Evolutionary conservation across 2,888 invertebrate species (phyloP), one percentile per base, ranked within the genome.

Genomic region (Lasiommata megera): DNA sequence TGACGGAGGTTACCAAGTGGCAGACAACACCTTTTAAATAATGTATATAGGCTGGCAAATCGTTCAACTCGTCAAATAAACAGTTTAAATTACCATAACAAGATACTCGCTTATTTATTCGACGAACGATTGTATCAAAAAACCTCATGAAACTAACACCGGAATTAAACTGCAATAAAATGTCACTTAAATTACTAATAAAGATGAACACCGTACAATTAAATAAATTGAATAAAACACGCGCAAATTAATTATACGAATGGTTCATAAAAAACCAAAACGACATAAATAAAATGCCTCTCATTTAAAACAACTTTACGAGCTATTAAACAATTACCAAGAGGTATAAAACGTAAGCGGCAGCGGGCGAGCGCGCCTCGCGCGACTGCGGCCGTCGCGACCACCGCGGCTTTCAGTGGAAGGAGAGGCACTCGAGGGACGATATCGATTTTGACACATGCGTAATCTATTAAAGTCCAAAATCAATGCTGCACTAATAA

Each of bases 291-390:
- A 51, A 51, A 51, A 51, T 51, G 38, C 38, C 51, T 38, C 51
- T 34, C 52, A 34, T 41, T 52, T 43, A 18, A 52, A 52, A 14
- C 46, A 31, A 41, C 31, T 41, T 52, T 52, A 52, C 52, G 52
- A 52, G 31, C 52, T 43, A 52, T 52, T 52, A 52, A 41, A 52
- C 52, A 52, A 52, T 40, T 41, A 46, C 31, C 12, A 34, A 31
- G 16, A 31, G 29, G 34, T 12, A 41, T 14, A 52, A 52, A 31
- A 52, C 41, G 28, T 31, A 31, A 40, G 28, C 44, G 9, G 28
- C 14, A 2, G 41, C 28, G 46, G 18, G 14, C 31, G 6, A 16
- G 16, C 46, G 16, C 38, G 18, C 29, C 3, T 18, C 18, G 17
- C 31, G 1, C 31, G 31, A 31, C 31, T 1, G 7, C n/a, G n/a